phyloP scores from a whole-genome alignment of 2,113 vertebrate genomes.

The Hystrix cristata region DNA sequence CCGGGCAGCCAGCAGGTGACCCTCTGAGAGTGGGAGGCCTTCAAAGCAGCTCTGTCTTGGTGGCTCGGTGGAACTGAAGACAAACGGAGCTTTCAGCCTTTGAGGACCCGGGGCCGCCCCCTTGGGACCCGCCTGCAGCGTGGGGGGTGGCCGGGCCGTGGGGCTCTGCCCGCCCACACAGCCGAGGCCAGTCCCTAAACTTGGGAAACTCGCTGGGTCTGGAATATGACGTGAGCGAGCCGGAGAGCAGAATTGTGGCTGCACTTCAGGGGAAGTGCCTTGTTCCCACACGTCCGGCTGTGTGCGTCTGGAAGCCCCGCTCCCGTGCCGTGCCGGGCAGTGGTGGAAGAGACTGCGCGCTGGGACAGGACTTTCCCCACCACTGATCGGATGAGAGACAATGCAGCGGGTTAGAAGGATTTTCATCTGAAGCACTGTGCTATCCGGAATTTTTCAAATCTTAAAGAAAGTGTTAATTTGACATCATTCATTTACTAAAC shows the following conservation, averaged over 20 bases:
- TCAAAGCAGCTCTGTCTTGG: conserved; percentile 73
- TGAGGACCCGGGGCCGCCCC: background rate
- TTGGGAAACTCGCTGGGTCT: background rate
- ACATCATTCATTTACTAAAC: conserved; percentile 72
- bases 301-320: background rate
- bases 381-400: background rate
- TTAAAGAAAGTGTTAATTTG: conserved; percentile 51
- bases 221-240: fast-evolving
- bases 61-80: conserved; percentile 56
- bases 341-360: background rate
- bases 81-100: conserved; percentile 75
- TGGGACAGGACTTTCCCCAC: background rate
- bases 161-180: background rate
- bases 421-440: background rate
- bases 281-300: background rate
- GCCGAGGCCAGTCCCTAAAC: background rate
- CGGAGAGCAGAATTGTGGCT: background rate
- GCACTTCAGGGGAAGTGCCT: background rate
- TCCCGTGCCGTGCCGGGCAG: background rate
- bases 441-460: conserved; percentile 57
- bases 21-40: conserved; percentile 74
- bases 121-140: background rate
- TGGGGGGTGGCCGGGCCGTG: background rate
- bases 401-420: background rate
- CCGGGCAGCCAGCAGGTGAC: conserved; percentile 88